Base-by-base conservation (phyloP, 2,113 vertebrate genomes). In the Malaclemys terrapin region DNA sequence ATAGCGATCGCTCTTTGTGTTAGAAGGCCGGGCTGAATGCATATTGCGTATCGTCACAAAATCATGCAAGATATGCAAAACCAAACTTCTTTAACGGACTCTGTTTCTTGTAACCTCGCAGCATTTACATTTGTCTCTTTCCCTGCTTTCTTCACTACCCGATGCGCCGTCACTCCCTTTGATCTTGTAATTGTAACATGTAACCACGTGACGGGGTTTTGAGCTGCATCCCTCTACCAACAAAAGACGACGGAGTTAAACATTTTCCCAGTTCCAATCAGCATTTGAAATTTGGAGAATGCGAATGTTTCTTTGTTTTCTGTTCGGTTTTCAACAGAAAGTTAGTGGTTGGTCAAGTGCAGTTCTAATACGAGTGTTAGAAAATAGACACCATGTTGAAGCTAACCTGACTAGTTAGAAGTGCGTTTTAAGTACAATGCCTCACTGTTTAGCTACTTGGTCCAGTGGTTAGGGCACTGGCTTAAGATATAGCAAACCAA, bases 391-490 rank as follows among this genome's bases (percentile, higher is more conserved):
- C 29, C 27, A 6, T 35, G 59, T 62, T 16, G 31, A 62, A 62
- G 12, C 35, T 50, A 8, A 59, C 42, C 59, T 62, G 89, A 76
- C 80, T 93, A 45, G n/a, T 56, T 42, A 92, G 80, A 52, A 95
- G 38, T 56, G 69, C 24, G 27, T 0, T 0, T 27, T 96, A 87
- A 86, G 25, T 82, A 42, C 6, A 19, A 19, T 20, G 69, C 20
- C 6, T 24, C 89, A n/a, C 42, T 80, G 16, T 42, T 11, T 20
- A 82, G 85, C 78, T 82, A 5, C 0, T 0, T n/a, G 69, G 9
- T 82, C 47, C 0, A 1, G n/a, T 24, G 22, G 20, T 56, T 24
- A 24, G 22, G 8, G 8, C 54, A 56, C 20, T 2, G 52, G 52
- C 6, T 53, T 53, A 56, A 22, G 54, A 8, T 56, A 17, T 24